Base-by-base conservation (phyloP, 2,888 invertebrate species). In the Tetragnatha montana region DNA sequence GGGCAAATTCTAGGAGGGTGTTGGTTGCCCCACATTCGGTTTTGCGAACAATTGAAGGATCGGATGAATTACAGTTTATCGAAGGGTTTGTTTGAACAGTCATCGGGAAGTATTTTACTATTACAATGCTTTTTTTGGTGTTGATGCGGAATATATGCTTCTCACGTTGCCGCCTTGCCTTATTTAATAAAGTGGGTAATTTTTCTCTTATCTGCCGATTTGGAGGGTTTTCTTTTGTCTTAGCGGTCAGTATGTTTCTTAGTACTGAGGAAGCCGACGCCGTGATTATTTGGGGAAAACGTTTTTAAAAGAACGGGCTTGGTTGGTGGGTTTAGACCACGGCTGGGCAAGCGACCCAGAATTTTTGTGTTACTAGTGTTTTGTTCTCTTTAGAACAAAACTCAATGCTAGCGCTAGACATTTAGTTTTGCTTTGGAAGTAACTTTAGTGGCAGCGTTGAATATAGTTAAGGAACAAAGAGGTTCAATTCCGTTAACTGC, bases 11-110 rank as follows among this genome's bases (percentile, higher is more conserved):
- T 6, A 60, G 78, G 60, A 76, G 50, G 78, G 78, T 78, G 78
- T 78, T 78, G 78, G 78, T 78, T 78, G 78, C 17, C 78, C 60
- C 51, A 78, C 35, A 47, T 75, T 21, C 35, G 35, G 35, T 74
- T 78, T 17, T 21, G 14, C 22, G 51, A 78, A 68, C 60, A 60
- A 78, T 78, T 78, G 78, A 78, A 78, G 60, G 60, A 60, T 78
- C 78, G 50, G 60, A 22, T 22, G 60, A 60, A 60, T 51, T 60
- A 60, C 21, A 78, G 51, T 8, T 51, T 78, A 21, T 78, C 17
- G 19, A 17, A 14, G 21, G 60, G 51, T 78, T 78, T 21, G 19
- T 78, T 78, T 78, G 6, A 14, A 21, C 7, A 17, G 17, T 60
- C 51, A 78, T 78, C 60, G 8, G 22, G 60, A 60, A 78, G 21